phyloP scores from a whole-genome alignment of 1,140 invertebrate species.

The Drosophila chauvacae region DNA sequence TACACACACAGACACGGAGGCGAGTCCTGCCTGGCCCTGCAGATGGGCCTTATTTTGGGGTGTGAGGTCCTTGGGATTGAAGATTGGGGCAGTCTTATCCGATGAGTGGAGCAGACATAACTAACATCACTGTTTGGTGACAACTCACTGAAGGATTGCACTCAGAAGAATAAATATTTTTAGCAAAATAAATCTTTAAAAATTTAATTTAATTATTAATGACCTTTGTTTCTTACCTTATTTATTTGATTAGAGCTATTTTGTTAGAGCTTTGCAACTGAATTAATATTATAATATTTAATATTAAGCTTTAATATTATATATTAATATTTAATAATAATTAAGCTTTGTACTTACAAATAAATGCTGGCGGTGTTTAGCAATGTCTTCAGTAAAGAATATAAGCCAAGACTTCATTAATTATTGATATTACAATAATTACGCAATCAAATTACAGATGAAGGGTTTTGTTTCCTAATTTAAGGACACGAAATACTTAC shows the following conservation, averaged over 20 bases:
- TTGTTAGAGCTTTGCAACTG: neutral
- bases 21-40: neutral
- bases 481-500: slow-evolving; percentile 1
- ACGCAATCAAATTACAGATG: no score
- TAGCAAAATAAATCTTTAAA: neutral
- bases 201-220: neutral
- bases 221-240: neutral
- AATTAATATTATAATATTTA: neutral
- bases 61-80: slow-evolving; percentile 15
- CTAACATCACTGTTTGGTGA: slow-evolving; percentile 7
- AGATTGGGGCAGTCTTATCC: slow-evolving; percentile 16
- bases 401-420: neutral
- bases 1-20: neutral
- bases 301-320: no score
- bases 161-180: neutral
- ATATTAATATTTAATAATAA: no score
- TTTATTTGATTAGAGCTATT: neutral
- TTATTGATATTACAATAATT: neutral
- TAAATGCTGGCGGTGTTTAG: neutral
- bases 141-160: neutral
- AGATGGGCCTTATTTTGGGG: slow-evolving; percentile 41
- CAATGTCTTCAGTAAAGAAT: neutral
- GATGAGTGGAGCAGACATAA: slow-evolving; percentile 10
- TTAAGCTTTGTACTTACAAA: neutral
- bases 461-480: slow-evolving; percentile 13